phyloP scores from a whole-genome alignment of 2,113 vertebrate genomes.

The Rhea pennata region DNA sequence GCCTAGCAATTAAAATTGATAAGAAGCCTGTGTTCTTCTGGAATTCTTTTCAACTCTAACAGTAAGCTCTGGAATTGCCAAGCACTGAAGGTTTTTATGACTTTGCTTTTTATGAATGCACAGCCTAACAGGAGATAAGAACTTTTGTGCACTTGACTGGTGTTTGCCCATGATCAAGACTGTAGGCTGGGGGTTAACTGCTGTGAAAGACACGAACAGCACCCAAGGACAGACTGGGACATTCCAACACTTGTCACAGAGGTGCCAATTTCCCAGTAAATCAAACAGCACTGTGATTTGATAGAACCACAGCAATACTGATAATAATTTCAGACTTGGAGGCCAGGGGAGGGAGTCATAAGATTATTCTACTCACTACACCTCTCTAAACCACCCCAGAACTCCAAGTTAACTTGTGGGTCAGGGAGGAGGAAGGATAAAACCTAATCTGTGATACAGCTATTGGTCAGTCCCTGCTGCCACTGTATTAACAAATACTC shows the following conservation, averaged over 20 bases:
- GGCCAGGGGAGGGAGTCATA: not conserved
- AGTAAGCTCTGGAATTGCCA: conserved; percentile 58
- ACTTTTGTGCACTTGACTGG: conserved; percentile 56
- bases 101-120: conserved; percentile 69
- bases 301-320: conserved; percentile 10
- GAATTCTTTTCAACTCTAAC: conserved; percentile 62
- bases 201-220: conserved; percentile 66
- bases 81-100: conserved; percentile 67
- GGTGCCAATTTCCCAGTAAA: conserved; percentile 60
- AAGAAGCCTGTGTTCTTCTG: conserved; percentile 48
- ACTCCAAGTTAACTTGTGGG: not conserved
- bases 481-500: not conserved
- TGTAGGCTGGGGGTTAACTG: conserved; percentile 52
- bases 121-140: conserved; percentile 51
- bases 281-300: conserved; percentile 21
- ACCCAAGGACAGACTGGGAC: conserved; percentile 73
- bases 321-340: not conserved
- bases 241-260: conserved; percentile 72
- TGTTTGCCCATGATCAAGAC: conserved; percentile 61
- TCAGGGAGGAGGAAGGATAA: not conserved
- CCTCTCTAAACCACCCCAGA: not conserved
- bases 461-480: not conserved
- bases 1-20: conserved; percentile 62
- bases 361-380: not conserved
- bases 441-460: not conserved